Percentiles rank a stretch among this genome's conserved stretches.
Evolutionary conservation across 2,888 invertebrate species (phyloP).

Genomic region (Cryptocheilus praepositus): DNA sequence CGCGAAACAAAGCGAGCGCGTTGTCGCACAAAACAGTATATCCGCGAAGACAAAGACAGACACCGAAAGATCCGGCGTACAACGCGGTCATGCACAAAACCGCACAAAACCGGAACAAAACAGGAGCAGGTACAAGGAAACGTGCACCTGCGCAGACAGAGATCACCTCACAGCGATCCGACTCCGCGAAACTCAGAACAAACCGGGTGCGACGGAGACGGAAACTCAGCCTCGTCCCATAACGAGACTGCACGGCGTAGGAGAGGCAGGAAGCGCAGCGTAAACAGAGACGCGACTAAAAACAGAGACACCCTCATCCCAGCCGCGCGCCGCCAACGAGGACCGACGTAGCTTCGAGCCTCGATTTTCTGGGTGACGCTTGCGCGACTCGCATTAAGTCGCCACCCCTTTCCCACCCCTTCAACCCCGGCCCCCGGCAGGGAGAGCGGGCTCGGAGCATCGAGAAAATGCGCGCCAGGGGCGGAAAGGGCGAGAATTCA

Average conservation of each 20-base stretch:
- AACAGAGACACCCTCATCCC: not conserved
- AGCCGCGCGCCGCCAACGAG: not conserved
- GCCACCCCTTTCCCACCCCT: conserved; percentile 32
- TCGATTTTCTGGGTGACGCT: conserved; percentile 67
- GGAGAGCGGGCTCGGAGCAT: conserved; percentile 21
- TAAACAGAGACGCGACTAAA: conserved; percentile 10
- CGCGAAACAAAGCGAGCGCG: not conserved
- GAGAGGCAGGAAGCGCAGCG: not conserved
- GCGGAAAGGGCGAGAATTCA: conserved; percentile 31
- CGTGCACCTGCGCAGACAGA: too few species aligned
- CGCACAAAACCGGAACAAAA: too few species aligned
- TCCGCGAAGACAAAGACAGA: conserved; percentile 26
- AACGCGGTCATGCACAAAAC: too few species aligned
- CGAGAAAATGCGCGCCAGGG: conserved; percentile 58
- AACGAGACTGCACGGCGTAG: too few species aligned
- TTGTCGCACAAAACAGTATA: not conserved
- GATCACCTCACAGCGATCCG: too few species aligned
- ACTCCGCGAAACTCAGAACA: too few species aligned
- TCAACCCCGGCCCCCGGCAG: conserved; percentile 9
- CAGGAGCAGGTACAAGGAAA: not conserved
- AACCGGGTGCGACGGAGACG: too few species aligned
- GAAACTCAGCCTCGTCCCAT: too few species aligned
- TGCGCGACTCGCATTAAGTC: conserved; percentile 50
- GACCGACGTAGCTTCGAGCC: conserved; percentile 29
- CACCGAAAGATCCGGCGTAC: conserved; percentile 11